Base-by-base conservation (phyloP, 2,888 invertebrate genomes). In the Barypeithes pellucidus region DNA sequence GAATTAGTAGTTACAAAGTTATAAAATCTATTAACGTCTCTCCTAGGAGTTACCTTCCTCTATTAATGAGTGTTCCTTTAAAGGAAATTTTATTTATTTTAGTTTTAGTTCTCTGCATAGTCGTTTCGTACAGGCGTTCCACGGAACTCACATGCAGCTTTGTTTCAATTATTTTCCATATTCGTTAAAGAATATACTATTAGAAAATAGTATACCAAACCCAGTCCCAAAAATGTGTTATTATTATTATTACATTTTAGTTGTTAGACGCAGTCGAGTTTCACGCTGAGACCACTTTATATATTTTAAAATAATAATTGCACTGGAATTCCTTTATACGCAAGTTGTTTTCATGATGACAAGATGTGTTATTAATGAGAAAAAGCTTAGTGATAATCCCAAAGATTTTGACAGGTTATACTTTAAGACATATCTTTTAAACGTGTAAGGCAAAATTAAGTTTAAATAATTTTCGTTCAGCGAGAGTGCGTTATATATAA, bases 391-490 rank as follows among this genome's bases (percentile, higher is more conserved):
- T 62, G 62, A 45, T 62, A 62, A 24, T 41, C 33, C 33, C 12
- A 29, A 62, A 62, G 43, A 47, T 29, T 43, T 62, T 62, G 62
- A 67, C 70, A 70, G 63, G 70, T 69, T 16, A 69, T 69, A 52
- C 29, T 69, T 69, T 62, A 16, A 36, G 59, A 70, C 65, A 70
- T 70, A 70, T 59, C n/a, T n/a, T 65, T 70, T 43, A 65, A 65
- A 41, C 22, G 60, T 20, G 60, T 41, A 50, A 67, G 61, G 45
- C 22, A 33, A 62, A 66, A 72, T 66, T 66, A 60, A 60, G 50
- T 43, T 69, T 63, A 59, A 66, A 72, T 66, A 66, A 66, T 72
- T 69, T 69, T 72, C 52, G 66, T 66, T 72, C 62, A 54, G 60
- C 63, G 47, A 68, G 66, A 39, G 63, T 61, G 61, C 54, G 43